phyloP scores from a whole-genome alignment of 2,888 invertebrate species.

The Apantesis nais region DNA sequence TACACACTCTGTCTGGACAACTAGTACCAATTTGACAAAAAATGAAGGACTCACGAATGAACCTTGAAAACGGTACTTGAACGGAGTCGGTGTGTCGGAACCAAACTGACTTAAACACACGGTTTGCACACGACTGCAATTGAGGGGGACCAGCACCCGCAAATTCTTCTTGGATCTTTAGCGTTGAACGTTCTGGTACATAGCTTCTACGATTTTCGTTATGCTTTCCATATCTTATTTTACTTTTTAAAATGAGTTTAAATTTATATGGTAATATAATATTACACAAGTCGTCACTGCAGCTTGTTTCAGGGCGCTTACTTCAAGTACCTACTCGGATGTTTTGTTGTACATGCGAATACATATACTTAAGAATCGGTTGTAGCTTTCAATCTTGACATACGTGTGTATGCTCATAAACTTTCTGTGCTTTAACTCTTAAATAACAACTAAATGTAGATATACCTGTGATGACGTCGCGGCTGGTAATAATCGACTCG shows the following conservation, averaged over 20 bases:
- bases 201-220: no score
- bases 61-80: background rate
- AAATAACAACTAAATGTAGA: background rate
- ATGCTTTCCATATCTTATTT: background rate
- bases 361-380: background rate
- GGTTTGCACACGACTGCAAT: no score
- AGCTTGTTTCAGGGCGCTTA: background rate
- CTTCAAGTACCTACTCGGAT: background rate
- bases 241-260: background rate
- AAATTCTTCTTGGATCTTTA: no score
- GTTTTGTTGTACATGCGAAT: background rate
- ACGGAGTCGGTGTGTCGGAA: no score
- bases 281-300: background rate
- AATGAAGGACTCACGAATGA: no score
- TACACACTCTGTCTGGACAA: background rate
- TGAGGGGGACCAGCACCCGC: no score
- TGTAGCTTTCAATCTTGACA: background rate
- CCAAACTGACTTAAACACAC: no score
- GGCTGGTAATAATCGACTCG: conserved; percentile 91
- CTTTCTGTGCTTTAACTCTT: background rate
- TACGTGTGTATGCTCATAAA: background rate
- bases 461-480: conserved; percentile 91
- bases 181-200: no score
- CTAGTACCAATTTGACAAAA: background rate
- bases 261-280: no score